Percentiles rank a stretch among this genome's conserved stretches.
phyloP scores from a whole-genome alignment of 92 coral and sea anemone species.

The Phenganax marumi region DNA sequence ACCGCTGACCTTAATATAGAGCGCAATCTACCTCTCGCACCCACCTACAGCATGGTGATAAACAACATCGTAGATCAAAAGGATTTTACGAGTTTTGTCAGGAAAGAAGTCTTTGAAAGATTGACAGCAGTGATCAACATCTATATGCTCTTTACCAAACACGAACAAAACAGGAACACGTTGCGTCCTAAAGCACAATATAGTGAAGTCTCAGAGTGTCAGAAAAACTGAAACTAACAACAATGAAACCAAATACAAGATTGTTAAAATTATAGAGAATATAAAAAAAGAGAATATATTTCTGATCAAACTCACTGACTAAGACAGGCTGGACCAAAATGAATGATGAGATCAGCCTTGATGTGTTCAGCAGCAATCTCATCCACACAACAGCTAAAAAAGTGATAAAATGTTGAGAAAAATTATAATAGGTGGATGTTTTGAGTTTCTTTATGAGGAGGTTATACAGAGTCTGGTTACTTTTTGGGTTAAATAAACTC shows the following conservation, averaged over 20 bases:
- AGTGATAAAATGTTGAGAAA: background rate
- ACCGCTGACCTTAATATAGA: background rate
- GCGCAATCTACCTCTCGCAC: background rate
- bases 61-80: constrained; percentile 80
- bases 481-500: too few relatives aligned
- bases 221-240: constrained; percentile 4
- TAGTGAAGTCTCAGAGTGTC: too few relatives aligned
- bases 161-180: constrained; percentile 76
- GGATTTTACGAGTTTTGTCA: constrained; percentile 53
- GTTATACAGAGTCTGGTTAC: background rate
- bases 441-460: background rate
- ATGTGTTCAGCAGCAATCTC: constrained; percentile 95
- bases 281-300: too few relatives aligned
- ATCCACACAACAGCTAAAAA: constrained; percentile 87
- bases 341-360: constrained; percentile 81
- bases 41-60: constrained; percentile 78
- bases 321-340: constrained; percentile 87
- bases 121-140: constrained; percentile 56
- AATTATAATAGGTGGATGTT: background rate
- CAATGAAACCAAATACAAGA: background rate
- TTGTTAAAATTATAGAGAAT: too few relatives aligned
- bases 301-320: constrained; percentile 81
- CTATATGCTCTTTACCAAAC: constrained; percentile 79
- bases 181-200: constrained; percentile 57
- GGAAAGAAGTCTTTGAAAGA: constrained; percentile 59